Percentiles rank a stretch among this genome's conserved stretches.
These are phyloP conservation scores for Rhagium mordax DNA, from an alignment of 2,888 invertebrate genomes.

Conservation along the genomic window DNA sequence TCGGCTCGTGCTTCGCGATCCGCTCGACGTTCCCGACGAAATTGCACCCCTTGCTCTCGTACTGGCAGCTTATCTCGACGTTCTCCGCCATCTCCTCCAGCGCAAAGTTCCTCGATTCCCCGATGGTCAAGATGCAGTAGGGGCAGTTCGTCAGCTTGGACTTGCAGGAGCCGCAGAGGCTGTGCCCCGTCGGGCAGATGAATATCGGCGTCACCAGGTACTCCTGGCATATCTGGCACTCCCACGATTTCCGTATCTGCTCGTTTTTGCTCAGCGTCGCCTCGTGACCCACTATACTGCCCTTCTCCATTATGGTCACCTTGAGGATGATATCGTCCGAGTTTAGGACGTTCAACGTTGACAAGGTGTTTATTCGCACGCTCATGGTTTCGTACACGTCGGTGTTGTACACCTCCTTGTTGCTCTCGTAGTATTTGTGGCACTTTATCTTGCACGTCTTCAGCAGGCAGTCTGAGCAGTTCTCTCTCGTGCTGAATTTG, in stretches of 20 bases:
- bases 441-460: neutral
- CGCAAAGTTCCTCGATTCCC: slow-evolving; percentile 10
- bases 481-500: slow-evolving; percentile 4
- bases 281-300: neutral
- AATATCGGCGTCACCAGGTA: slow-evolving; percentile 48
- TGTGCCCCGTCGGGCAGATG: slow-evolving; percentile 56
- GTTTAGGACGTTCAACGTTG: neutral
- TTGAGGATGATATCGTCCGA: neutral
- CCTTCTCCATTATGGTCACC: neutral
- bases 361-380: neutral
- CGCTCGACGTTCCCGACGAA: neutral
- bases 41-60: neutral
- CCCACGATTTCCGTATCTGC: neutral
- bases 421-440: neutral
- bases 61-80: slow-evolving; percentile 5
- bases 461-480: slow-evolving; percentile 8
- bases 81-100: slow-evolving; percentile 11
- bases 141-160: slow-evolving; percentile 49
- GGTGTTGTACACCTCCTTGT: neutral
- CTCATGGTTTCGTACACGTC: neutral
- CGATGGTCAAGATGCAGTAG: neutral
- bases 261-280: neutral
- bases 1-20: slow-evolving; percentile 4
- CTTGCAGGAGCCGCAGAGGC: slow-evolving; percentile 55
- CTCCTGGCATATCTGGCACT: slow-evolving; percentile 23